Evolutionary conservation across 2,888 invertebrate species (phyloP), one percentile per base, ranked within the genome.

Genomic region (Catocala sponsa): DNA sequence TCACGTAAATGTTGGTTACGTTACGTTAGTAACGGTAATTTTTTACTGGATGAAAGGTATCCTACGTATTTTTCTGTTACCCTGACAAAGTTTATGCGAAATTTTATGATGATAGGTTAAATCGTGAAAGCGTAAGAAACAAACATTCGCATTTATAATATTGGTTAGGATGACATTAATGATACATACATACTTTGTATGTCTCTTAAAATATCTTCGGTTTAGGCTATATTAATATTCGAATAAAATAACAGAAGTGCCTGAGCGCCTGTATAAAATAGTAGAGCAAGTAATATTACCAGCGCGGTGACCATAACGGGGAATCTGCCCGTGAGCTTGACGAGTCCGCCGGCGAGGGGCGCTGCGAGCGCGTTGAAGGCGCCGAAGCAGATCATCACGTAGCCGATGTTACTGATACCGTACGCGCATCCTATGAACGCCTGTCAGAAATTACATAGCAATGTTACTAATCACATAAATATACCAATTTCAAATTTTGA

Each of bases 361-460:
- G 98, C 98, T 0, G 98, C 97, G n/a, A 98, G 86, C 0, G 98
- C 98, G 83, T 98, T 98, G 74, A 97, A 97, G 6, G 98, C 96
- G 0, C 99, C 99, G 86, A 98, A 98, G 84, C 98, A 98, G 68
- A 99, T 98, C 97, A 99, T 98, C 57, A 98, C 98, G 85, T 97
- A 98, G 0, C 99, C 99, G 55, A 99, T 98, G 88, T 98, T 97
- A 72, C 96, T 96, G 72, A 99, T 97, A 0, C 99, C 98, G 96
- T 97, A 97, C 0, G 97, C 97, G 79, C 98, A 98, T 0, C 97
- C 97, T 0, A 98, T 97, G 84, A 96, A 98, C 0, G 97, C 97
- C 97, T 98, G 91, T 42, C 15, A 4, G 6, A 9, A 63, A 9
- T 54, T 65, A 47, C 11, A 42, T 50, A 42, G 42, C 56, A 42